These are phyloP conservation scores for Montipora efflorescens DNA, from an alignment of 64 coral and sea anemone species.

Conservation along the genomic window DNA sequence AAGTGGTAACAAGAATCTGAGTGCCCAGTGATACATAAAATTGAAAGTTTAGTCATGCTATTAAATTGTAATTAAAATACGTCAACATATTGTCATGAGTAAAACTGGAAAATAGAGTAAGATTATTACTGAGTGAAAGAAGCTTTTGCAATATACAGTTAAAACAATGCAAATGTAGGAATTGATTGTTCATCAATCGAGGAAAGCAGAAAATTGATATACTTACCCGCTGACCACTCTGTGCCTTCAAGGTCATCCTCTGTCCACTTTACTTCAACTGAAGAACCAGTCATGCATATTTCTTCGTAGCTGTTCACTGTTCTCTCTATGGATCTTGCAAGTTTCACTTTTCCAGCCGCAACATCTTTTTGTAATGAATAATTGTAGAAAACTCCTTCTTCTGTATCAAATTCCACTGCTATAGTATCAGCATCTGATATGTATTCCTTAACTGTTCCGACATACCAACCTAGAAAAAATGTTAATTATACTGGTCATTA, in stretches of 20 bases:
- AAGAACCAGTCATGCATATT: neutral
- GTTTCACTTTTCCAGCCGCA: constrained; percentile 31
- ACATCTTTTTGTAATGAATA: constrained; percentile 30
- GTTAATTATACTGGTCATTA: too few species aligned
- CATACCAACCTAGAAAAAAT: constrained; percentile 36
- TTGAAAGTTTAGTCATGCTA: too few species aligned
- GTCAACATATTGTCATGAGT: too few species aligned
- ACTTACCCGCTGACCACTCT: constrained; percentile 20
- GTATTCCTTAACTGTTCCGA: constrained; percentile 34
- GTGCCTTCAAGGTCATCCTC: constrained; percentile 26
- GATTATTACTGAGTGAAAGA: too few species aligned
- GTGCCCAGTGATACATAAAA: too few species aligned
- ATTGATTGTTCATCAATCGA: too few species aligned
- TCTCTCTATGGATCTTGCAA: constrained; percentile 21
- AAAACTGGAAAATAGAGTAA: too few species aligned
- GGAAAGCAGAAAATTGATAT: neutral
- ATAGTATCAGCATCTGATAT: constrained; percentile 29
- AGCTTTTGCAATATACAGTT: too few species aligned
- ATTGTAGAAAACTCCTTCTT: constrained; percentile 28
- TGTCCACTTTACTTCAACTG: constrained; percentile 19
- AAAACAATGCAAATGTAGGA: too few species aligned
- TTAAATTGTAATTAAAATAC: too few species aligned
- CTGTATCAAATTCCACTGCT: constrained; percentile 41
- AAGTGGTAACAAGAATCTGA: too few species aligned
- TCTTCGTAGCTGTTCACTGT: constrained; percentile 46